Percentiles rank a stretch among this genome's conserved stretches.
Conservation (phyloP, 2,797 vertebrate genomes). For the Petrocephalus schoutedeni region DNA sequence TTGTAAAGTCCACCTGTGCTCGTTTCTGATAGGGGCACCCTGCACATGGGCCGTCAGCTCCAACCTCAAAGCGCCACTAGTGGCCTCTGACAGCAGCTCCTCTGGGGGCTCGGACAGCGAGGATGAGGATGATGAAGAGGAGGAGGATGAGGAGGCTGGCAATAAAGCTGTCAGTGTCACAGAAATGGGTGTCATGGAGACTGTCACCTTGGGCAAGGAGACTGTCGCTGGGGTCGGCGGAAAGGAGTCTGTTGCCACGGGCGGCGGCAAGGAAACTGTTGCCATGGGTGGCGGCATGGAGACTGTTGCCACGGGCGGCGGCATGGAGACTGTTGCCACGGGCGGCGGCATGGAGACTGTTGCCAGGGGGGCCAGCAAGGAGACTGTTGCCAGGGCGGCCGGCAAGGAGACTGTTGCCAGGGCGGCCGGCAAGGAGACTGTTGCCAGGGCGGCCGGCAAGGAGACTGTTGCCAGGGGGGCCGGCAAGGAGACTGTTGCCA, state of each 20-base stretch:
- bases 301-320: constrained; percentile 47
- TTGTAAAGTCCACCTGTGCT: constrained; percentile 36
- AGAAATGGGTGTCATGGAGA: constrained; percentile 55
- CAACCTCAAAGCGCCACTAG: constrained; percentile 61
- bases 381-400: no score
- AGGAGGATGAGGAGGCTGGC: constrained; percentile 47
- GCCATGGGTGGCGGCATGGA: neutral
- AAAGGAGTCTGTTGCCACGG: neutral
- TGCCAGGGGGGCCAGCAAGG: no score
- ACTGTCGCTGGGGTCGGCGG: constrained; percentile 9
- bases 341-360: constrained; percentile 40
- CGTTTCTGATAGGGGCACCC: constrained; percentile 53
- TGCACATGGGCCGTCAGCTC: constrained; percentile 62
- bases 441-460: no score
- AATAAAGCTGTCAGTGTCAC: constrained; percentile 41
- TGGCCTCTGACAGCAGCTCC: constrained; percentile 78
- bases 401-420: no score
- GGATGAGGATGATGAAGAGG: constrained; percentile 61
- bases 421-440: no score
- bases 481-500: no score
- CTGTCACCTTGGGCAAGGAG: constrained; percentile 41
- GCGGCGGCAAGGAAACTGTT: constrained; percentile 28
- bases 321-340: constrained; percentile 49
- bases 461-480: no score
- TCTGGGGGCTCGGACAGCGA: constrained; percentile 73